Conservation (phyloP, 2,113 vertebrate species). For the Xiphophorus hellerii region DNA sequence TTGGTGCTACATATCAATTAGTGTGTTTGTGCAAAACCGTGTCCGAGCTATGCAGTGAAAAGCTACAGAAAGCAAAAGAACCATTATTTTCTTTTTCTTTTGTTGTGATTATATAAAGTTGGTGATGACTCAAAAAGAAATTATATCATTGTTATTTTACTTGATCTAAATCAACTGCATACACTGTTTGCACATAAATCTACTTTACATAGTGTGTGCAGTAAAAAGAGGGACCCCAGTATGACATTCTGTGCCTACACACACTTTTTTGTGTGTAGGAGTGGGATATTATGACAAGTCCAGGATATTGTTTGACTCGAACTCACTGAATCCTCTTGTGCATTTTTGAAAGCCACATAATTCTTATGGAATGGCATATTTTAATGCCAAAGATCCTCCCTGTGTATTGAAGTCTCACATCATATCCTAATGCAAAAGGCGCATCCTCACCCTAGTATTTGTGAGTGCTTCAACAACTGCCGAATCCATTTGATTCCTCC, state of each 20-base stretch:
- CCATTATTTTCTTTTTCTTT: background rate
- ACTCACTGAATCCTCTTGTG: constrained; percentile 44
- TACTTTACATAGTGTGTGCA: constrained; percentile 57
- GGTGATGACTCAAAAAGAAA: constrained; percentile 6
- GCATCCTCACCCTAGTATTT: constrained; percentile 28
- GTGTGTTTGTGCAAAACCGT: background rate
- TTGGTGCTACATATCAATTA: constrained; percentile 23
- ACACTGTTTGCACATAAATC: constrained; percentile 55
- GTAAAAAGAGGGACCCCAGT: constrained; percentile 60
- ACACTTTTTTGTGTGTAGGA: constrained; percentile 56
- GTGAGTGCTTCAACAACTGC: constrained; percentile 35
- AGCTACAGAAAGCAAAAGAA: constrained; percentile 7
- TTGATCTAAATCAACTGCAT: constrained; percentile 47
- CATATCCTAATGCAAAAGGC: constrained; percentile 38
- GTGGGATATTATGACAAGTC: constrained; percentile 61
- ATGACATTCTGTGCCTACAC: constrained; percentile 65
- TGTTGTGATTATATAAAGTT: constrained; percentile 4
- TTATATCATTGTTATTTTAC: background rate
- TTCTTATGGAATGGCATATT: constrained; percentile 35
- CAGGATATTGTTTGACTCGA: constrained; percentile 49
- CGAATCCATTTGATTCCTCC: constrained; percentile 45
- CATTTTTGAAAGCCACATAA: constrained; percentile 51
- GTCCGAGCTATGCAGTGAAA: background rate
- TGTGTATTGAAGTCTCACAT: constrained; percentile 6
- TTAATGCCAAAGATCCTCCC: constrained; percentile 19